These are phyloP conservation scores for Acomys russatus DNA, from an alignment of 2,797 vertebrate species.

Conservation along the genomic window DNA sequence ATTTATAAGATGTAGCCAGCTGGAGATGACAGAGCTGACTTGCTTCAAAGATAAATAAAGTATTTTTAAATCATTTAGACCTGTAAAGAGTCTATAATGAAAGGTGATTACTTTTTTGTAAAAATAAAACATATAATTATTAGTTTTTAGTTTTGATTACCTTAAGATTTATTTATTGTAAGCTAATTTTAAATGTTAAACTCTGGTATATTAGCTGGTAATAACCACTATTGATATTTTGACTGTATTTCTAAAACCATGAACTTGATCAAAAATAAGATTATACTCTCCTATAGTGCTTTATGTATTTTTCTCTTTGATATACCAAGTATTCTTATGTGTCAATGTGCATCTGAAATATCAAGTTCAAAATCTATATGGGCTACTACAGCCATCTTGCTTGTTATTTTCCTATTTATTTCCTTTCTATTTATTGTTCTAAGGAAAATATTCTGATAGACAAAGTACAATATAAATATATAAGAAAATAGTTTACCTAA, in stretches of 20 bases:
- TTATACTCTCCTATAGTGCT: not conserved
- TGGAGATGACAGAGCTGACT: not conserved
- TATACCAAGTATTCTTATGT: not conserved
- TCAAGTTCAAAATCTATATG: not conserved
- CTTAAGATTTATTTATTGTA: not conserved
- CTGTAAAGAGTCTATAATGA: no score
- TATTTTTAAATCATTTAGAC: not conserved
- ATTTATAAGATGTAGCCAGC: not conserved
- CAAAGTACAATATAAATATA: not conserved
- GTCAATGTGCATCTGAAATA: not conserved
- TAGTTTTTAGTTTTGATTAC: not conserved
- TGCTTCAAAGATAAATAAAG: not conserved
- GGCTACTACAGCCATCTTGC: no score
- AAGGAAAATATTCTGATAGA: not conserved
- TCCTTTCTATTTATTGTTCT: not conserved
- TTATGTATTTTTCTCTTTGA: not conserved
- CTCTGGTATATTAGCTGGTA: accelerated
- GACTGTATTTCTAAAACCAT: not conserved
- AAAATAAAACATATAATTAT: not conserved
- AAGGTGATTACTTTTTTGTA: not conserved
- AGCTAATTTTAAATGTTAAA: not conserved
- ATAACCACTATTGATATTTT: not conserved
- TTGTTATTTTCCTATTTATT: not conserved
- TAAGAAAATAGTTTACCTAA: not conserved
- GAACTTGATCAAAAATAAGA: not conserved